These are phyloP conservation scores for Drosophila pseudotakahashii DNA, from an alignment of 2,888 invertebrate genomes.

Conservation along the genomic window DNA sequence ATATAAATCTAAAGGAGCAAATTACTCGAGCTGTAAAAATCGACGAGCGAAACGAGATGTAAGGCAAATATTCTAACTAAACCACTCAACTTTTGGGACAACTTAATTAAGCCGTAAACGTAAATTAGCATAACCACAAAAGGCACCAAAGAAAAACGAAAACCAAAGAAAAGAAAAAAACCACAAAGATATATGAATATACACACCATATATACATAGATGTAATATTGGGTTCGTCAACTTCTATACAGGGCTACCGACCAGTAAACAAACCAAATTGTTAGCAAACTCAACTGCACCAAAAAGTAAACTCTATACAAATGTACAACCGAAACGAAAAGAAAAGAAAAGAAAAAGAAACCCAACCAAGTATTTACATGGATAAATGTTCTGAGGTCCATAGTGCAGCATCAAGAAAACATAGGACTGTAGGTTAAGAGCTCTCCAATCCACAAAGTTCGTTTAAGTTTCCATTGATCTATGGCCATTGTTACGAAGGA, in stretches of 20 bases:
- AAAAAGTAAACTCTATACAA: conserved; percentile 44
- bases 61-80: conserved; percentile 76
- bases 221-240: conserved; percentile 43
- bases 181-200: conserved; percentile 13
- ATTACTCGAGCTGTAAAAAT: conserved; percentile 66
- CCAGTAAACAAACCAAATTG: conserved; percentile 58
- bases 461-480: conserved; percentile 39
- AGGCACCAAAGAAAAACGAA: conserved; percentile 38
- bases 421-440: conserved; percentile 26
- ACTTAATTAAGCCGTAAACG: conserved; percentile 49
- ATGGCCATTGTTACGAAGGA: conserved; percentile 59
- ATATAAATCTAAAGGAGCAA: conserved; percentile 32
- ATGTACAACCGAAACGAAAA: conserved; percentile 16
- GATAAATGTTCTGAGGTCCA: conserved; percentile 29
- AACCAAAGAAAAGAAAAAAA: conserved; percentile 2
- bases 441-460: conserved; percentile 10
- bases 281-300: conserved; percentile 64
- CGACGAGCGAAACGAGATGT: conserved; percentile 54
- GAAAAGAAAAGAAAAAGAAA: not conserved
- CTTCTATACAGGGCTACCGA: conserved; percentile 68
- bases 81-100: conserved; percentile 48
- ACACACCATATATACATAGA: conserved; percentile 17
- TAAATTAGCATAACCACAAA: conserved; percentile 48
- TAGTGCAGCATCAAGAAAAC: conserved; percentile 15
- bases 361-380: conserved; percentile 17